These are phyloP conservation scores for Anseranas semipalmata DNA, from an alignment of 2,113 vertebrate genomes.

Conservation along the genomic window DNA sequence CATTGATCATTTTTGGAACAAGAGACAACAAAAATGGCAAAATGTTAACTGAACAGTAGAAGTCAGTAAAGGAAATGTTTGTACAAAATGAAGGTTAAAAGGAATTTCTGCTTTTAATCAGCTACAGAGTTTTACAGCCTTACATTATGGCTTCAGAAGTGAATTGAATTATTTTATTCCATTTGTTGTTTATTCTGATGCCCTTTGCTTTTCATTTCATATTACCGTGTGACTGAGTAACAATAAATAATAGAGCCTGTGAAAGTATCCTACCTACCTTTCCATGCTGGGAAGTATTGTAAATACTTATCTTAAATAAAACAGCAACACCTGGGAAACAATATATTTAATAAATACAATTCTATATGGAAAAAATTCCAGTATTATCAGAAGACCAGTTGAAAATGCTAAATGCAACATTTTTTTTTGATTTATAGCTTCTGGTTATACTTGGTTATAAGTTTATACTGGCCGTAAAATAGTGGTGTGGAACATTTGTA, in stretches of 20 bases:
- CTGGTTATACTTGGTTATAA: not conserved
- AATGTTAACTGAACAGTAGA: not conserved
- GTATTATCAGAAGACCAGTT: not conserved
- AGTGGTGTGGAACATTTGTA: not conserved
- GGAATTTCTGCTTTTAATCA: not conserved
- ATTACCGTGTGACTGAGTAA: not conserved
- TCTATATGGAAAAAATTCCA: not conserved
- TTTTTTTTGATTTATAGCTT: not conserved
- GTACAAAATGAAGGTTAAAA: not conserved
- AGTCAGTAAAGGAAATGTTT: not conserved
- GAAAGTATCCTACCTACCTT: not conserved
- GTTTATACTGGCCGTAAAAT: not conserved
- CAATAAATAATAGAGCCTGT: not conserved
- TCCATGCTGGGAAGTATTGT: not conserved
- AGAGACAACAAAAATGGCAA: not conserved
- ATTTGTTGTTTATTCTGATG: accelerated
- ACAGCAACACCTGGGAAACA: not conserved
- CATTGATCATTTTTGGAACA: not conserved
- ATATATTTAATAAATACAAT: not conserved
- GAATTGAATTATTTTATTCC: not conserved
- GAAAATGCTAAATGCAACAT: not conserved
- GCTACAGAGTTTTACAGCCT: not conserved
- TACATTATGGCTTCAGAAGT: not conserved
- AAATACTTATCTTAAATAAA: not conserved
- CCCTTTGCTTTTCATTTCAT: not conserved